Conservation (phyloP, 2,797 vertebrate species). For the Phrynocephalus guinanensis region DNA sequence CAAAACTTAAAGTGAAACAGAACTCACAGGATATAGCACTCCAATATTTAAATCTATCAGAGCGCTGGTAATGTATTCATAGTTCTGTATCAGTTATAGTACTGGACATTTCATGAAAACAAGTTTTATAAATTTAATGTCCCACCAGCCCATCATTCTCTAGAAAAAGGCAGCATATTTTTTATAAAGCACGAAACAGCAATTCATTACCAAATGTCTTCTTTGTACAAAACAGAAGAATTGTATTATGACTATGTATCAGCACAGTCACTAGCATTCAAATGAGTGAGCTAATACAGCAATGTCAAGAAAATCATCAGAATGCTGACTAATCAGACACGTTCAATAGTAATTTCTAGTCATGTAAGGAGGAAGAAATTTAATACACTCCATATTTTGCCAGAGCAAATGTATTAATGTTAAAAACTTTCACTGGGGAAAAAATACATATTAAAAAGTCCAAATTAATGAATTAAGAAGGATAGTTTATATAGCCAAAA, state of each 20-base stretch:
- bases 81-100: background rate
- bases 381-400: background rate
- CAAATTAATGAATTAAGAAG: background rate
- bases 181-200: background rate
- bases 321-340: too few relatives aligned
- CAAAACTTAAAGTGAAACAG: background rate
- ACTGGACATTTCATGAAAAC: background rate
- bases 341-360: too few relatives aligned
- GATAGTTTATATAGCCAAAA: background rate
- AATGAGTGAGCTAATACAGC: background rate
- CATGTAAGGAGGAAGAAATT: background rate
- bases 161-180: background rate
- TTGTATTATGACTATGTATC: background rate
- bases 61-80: background rate
- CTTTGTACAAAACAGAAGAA: background rate
- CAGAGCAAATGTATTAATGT: background rate
- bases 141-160: background rate
- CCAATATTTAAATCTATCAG: background rate
- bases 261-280: background rate
- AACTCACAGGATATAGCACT: background rate
- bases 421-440: background rate
- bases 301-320: background rate
- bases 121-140: background rate
- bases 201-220: background rate
- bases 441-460: background rate